Conservation (phyloP, 2,113 vertebrate species). For the Phoxinus phoxinus region DNA sequence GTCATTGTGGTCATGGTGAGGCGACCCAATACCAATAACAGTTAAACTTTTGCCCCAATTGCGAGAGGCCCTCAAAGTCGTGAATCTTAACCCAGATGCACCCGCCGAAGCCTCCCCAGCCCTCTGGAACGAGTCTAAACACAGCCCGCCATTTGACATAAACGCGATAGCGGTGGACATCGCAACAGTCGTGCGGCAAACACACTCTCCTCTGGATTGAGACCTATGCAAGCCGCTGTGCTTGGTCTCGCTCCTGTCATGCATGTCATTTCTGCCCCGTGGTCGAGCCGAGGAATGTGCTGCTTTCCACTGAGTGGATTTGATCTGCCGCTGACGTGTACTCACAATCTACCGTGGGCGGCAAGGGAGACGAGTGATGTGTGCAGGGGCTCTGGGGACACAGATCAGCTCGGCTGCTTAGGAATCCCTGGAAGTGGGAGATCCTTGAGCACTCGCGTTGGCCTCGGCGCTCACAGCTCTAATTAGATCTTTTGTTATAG, state of each 20-base stretch:
- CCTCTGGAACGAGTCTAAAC: background rate
- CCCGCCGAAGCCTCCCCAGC: background rate
- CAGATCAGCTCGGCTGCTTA: slow-evolving; percentile 36
- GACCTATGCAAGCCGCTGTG: background rate
- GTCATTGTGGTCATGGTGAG: slow-evolving; percentile 29
- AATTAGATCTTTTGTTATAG: slow-evolving; percentile 62
- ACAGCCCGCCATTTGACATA: background rate
- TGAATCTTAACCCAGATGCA: slow-evolving; percentile 23
- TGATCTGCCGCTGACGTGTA: slow-evolving; percentile 47
- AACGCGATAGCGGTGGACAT: background rate
- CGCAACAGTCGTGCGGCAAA: background rate
- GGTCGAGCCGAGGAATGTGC: slow-evolving; percentile 15
- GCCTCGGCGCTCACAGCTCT: slow-evolving; percentile 53
- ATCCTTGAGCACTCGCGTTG: background rate
- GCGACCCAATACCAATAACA: background rate
- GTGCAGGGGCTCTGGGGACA: slow-evolving; percentile 34
- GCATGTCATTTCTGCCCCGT: slow-evolving; percentile 16
- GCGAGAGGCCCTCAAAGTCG: slow-evolving; percentile 8
- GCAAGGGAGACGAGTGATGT: slow-evolving; percentile 21
- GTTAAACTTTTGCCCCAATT: slow-evolving; percentile 41
- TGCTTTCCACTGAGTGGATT: slow-evolving; percentile 35
- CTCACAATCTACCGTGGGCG: slow-evolving; percentile 36
- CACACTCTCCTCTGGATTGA: slow-evolving; percentile 1
- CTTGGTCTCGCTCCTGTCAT: background rate
- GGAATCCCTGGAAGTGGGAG: slow-evolving; percentile 51